phyloP scores from a whole-genome alignment of 2,113 vertebrate species.

The Apaloderma vittatum region DNA sequence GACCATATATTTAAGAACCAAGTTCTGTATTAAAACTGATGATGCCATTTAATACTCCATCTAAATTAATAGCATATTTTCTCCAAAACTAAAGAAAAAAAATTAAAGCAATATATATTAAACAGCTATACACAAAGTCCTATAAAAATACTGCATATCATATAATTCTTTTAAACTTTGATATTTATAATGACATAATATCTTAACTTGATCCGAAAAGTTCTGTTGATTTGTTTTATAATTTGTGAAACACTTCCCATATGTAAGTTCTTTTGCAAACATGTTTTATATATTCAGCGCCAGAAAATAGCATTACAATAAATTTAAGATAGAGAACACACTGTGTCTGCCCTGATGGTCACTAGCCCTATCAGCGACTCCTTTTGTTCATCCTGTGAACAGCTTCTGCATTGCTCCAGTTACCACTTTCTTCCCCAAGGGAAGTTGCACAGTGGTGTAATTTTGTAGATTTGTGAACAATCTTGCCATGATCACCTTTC shows the following conservation, averaged over 20 bases:
- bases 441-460: neutral
- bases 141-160: neutral
- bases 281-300: neutral
- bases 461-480: neutral
- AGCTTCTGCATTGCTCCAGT: neutral
- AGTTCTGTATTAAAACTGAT: neutral
- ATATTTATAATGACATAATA: neutral
- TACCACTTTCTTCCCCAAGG: neutral
- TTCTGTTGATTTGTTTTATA: neutral
- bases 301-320: neutral
- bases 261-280: neutral
- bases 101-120: neutral
- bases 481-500: neutral
- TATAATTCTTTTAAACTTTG: neutral
- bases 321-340: neutral
- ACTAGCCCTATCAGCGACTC: neutral
- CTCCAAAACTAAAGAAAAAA: neutral
- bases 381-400: neutral
- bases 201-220: neutral
- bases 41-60: neutral
- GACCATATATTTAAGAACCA: neutral
- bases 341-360: neutral
- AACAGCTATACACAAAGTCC: neutral
- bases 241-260: neutral
- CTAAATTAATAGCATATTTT: neutral